These are phyloP conservation scores for Coendou prehensilis DNA, from an alignment of 2,797 vertebrate species.

Conservation along the genomic window DNA sequence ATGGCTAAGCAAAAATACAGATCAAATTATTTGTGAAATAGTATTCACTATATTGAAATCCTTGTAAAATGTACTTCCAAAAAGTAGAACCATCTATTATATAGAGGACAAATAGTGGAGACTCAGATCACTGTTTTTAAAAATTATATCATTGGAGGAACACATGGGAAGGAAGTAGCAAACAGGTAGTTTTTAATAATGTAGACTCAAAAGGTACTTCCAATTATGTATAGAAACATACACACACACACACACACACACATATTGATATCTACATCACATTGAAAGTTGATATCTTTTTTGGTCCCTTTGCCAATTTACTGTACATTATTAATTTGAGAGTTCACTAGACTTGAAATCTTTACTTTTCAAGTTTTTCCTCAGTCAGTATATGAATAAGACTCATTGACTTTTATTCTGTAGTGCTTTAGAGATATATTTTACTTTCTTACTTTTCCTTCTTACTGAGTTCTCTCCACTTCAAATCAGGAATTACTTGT, in stretches of 20 bases:
- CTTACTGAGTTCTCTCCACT: neutral
- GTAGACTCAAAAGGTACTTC: neutral
- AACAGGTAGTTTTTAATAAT: neutral
- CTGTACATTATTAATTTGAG: neutral
- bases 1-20: neutral
- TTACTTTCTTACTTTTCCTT: slow-evolving; percentile 7
- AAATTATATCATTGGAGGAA: slow-evolving; percentile 9
- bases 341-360: neutral
- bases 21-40: slow-evolving; percentile 31
- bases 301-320: neutral
- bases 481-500: neutral
- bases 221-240: neutral
- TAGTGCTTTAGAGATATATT: neutral
- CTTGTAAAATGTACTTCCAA: neutral
- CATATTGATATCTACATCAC: neutral
- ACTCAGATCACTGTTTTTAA: neutral
- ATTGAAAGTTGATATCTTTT: neutral
- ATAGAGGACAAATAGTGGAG: neutral
- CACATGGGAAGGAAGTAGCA: neutral
- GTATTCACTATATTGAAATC: neutral
- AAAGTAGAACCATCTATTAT: neutral
- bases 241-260: no score
- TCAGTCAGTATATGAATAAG: neutral
- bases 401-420: neutral
- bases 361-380: neutral